A percentile compares a stretch with the other conserved stretches of the same genome.
phyloP scores from a whole-genome alignment of 2,113 vertebrate genomes.

The Lepisosteus oculatus region DNA sequence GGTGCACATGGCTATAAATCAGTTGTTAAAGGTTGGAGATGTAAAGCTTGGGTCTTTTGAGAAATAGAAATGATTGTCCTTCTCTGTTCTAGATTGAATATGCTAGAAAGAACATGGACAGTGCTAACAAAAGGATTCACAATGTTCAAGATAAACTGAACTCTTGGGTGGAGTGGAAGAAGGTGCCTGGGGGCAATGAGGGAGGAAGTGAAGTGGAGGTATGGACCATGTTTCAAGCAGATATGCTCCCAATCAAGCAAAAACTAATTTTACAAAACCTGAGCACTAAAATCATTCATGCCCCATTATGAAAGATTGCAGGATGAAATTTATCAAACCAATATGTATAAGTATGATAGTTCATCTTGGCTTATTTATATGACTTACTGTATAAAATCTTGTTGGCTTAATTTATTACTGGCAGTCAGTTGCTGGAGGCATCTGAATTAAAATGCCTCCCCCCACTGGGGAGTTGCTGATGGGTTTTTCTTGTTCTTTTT shows the following conservation, averaged over 20 bases:
- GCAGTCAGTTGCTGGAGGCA: too few relatives aligned
- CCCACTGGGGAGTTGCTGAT: background rate
- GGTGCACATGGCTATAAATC: too few relatives aligned
- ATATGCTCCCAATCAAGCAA: too few relatives aligned
- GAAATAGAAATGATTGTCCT: background rate
- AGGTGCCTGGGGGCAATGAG: constrained; percentile 49
- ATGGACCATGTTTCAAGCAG: constrained; percentile 11
- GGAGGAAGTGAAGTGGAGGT: constrained; percentile 73
- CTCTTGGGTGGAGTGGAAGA: constrained; percentile 74
- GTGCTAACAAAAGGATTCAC: constrained; percentile 76
- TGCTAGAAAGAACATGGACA: constrained; percentile 76
- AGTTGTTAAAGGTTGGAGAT: too few relatives aligned
- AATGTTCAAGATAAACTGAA: constrained; percentile 71
- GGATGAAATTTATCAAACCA: too few relatives aligned
- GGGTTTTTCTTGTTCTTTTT: constrained; percentile 14
- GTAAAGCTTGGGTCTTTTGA: too few relatives aligned
- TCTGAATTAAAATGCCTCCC: too few relatives aligned
- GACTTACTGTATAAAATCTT: too few relatives aligned
- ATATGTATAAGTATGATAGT: background rate
- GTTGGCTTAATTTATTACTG: too few relatives aligned
- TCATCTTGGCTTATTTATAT: background rate
- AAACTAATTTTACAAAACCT: too few relatives aligned
- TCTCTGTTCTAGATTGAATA: constrained; percentile 73
- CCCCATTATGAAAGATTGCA: too few relatives aligned
- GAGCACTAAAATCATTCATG: too few relatives aligned